Conservation (phyloP, 2,888 invertebrate species). For the Hemithea aestivaria region DNA sequence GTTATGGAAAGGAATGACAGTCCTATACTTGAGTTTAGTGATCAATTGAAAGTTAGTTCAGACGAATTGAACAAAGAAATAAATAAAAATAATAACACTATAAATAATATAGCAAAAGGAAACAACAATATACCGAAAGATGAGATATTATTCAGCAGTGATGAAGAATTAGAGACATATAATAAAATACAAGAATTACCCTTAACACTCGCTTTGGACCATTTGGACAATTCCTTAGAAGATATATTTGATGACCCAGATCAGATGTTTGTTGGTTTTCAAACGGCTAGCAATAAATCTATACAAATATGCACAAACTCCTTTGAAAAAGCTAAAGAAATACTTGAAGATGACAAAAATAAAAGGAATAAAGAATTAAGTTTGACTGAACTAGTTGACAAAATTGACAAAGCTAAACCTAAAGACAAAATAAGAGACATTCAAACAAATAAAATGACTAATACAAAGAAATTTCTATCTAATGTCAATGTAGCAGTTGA, state of each 20-base stretch:
- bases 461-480: not conserved
- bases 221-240: slow-evolving; percentile 51
- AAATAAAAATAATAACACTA: not conserved
- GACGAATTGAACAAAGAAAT: slow-evolving; percentile 11
- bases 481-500: not conserved
- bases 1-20: slow-evolving; percentile 26
- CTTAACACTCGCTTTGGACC: slow-evolving; percentile 57
- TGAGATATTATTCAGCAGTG: slow-evolving; percentile 65
- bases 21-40: slow-evolving; percentile 28
- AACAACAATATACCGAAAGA: slow-evolving; percentile 39
- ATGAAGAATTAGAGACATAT: slow-evolving; percentile 62
- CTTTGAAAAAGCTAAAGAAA: slow-evolving; percentile 50
- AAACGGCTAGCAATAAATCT: slow-evolving; percentile 64
- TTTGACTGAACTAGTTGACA: slow-evolving; percentile 43
- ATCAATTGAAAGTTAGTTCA: slow-evolving; percentile 19
- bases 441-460: not conserved
- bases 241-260: slow-evolving; percentile 30
- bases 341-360: slow-evolving; percentile 37
- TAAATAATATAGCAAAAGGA: slow-evolving; percentile 10
- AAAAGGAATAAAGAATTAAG: slow-evolving; percentile 31
- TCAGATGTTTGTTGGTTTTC: slow-evolving; percentile 66
- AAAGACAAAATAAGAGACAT: slow-evolving; percentile 1
- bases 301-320: slow-evolving; percentile 55
- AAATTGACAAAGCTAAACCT: slow-evolving; percentile 26
- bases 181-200: slow-evolving; percentile 47